Conservation (phyloP, 1,140 invertebrate genomes). For the Drosophila sechellia region DNA sequence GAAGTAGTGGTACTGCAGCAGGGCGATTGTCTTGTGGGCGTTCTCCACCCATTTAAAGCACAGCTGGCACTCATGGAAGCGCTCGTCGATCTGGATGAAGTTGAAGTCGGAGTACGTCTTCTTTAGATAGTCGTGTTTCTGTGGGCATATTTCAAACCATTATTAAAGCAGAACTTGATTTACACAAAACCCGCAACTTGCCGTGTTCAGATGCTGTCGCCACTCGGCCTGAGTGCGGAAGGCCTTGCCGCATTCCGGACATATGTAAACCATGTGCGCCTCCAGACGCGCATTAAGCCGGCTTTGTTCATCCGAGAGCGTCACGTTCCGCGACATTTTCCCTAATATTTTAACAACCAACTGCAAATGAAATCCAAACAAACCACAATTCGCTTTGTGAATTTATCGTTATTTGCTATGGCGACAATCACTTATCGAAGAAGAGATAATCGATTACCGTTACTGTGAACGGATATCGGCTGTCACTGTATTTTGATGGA, state of each 20-base stretch:
- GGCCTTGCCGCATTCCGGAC: constrained; percentile 75
- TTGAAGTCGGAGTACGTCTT: constrained; percentile 73
- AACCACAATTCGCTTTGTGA: too few relatives aligned
- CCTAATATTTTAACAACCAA: neutral
- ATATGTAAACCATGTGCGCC: constrained; percentile 76
- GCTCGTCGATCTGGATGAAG: constrained; percentile 72
- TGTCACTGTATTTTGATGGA: neutral
- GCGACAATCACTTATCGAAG: neutral
- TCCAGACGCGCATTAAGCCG: constrained; percentile 69
- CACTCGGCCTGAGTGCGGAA: constrained; percentile 73
- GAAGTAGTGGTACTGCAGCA: constrained; percentile 79
- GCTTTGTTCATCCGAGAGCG: constrained; percentile 62
- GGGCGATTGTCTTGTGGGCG: constrained; percentile 71
- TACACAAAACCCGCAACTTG: neutral
- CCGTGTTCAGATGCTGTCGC: constrained; percentile 73
- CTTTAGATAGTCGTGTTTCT: constrained; percentile 71
- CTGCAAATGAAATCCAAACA: too few relatives aligned
- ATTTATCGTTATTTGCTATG: too few relatives aligned
- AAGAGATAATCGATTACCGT: constrained; percentile 12
- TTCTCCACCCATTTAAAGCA: constrained; percentile 80
- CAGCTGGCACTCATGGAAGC: constrained; percentile 73
- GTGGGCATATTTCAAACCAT: neutral
- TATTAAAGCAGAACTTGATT: neutral
- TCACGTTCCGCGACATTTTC: constrained; percentile 46
- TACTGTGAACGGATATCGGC: neutral